Evolutionary conservation across 1,140 invertebrate genomes (phyloP).

Genomic region (Bombus turneri): DNA sequence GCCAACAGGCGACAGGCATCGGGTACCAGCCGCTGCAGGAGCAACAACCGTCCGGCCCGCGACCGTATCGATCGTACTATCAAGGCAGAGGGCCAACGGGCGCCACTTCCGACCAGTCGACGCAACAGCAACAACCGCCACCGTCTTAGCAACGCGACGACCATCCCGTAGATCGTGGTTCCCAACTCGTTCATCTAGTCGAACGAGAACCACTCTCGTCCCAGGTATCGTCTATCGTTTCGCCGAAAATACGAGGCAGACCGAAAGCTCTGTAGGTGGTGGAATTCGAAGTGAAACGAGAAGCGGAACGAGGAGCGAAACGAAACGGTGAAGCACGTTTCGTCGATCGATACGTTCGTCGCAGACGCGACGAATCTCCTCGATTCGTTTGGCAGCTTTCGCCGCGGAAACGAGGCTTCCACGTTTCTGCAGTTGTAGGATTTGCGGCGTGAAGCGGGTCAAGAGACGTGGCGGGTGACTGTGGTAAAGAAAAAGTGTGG

Average conservation of each 20-base stretch:
- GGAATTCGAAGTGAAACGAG: too few species aligned
- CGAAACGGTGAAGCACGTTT: too few species aligned
- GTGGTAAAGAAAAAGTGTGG: not conserved
- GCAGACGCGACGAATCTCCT: too few species aligned
- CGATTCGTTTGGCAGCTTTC: too few species aligned
- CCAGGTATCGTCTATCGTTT: not conserved
- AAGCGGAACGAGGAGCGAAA: too few species aligned
- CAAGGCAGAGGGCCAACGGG: constrained; percentile 54
- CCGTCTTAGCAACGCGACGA: constrained; percentile 68
- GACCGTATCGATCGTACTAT: constrained; percentile 64
- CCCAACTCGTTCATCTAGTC: constrained; percentile 31
- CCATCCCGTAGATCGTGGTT: not conserved
- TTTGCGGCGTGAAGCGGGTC: not conserved
- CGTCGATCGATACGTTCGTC: too few species aligned
- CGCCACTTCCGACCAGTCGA: constrained; percentile 60
- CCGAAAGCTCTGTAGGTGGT: too few species aligned
- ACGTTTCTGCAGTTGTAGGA: not conserved
- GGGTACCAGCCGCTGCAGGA: constrained; percentile 75
- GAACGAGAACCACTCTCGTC: constrained; percentile 4
- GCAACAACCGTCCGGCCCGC: constrained; percentile 58
- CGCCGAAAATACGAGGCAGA: too few species aligned
- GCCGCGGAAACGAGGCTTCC: too few species aligned
- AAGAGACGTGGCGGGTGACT: not conserved
- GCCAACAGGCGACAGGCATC: constrained; percentile 54
- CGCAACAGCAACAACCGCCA: constrained; percentile 71